phyloP scores from a whole-genome alignment of 2,888 invertebrate genomes.

The Ochropacha duplaris region DNA sequence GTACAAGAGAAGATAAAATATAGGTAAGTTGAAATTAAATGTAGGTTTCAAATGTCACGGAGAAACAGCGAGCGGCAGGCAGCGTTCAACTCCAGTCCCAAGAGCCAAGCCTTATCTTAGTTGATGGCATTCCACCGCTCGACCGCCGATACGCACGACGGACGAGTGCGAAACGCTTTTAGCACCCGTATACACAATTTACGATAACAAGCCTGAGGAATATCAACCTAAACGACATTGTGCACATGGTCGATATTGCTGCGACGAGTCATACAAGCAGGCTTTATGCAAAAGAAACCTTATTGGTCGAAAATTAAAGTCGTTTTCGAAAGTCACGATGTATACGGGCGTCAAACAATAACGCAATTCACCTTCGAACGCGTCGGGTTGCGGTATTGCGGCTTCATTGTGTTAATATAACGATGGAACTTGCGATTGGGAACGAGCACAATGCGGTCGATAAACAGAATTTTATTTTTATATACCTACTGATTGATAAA shows the following conservation, averaged over 20 bases:
- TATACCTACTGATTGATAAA: slow-evolving; percentile 39
- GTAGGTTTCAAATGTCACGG: slow-evolving; percentile 55
- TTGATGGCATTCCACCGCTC: slow-evolving; percentile 79
- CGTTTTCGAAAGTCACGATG: slow-evolving; percentile 74
- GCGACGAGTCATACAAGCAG: slow-evolving; percentile 21
- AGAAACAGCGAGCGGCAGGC: slow-evolving; percentile 45
- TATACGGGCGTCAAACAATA: slow-evolving; percentile 79
- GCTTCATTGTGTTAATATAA: slow-evolving; percentile 81
- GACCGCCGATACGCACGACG: slow-evolving; percentile 78
- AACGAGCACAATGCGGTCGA: slow-evolving; percentile 63
- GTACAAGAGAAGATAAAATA: background rate
- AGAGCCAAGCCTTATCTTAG: slow-evolving; percentile 73
- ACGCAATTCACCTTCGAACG: slow-evolving; percentile 82
- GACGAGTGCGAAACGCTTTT: slow-evolving; percentile 82
- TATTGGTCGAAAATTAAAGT: slow-evolving; percentile 72
- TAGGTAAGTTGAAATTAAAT: slow-evolving; percentile 13
- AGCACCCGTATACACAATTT: slow-evolving; percentile 68
- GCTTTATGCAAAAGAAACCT: slow-evolving; percentile 71
- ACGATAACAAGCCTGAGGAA: slow-evolving; percentile 26
- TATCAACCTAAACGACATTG: slow-evolving; percentile 28
- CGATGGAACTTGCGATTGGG: slow-evolving; percentile 70
- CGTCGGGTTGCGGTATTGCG: slow-evolving; percentile 82
- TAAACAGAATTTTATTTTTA: slow-evolving; percentile 60
- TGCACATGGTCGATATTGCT: slow-evolving; percentile 40
- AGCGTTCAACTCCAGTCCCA: slow-evolving; percentile 53